phyloP scores from a whole-genome alignment of 2,797 vertebrate genomes.

The Delichon dasypus region DNA sequence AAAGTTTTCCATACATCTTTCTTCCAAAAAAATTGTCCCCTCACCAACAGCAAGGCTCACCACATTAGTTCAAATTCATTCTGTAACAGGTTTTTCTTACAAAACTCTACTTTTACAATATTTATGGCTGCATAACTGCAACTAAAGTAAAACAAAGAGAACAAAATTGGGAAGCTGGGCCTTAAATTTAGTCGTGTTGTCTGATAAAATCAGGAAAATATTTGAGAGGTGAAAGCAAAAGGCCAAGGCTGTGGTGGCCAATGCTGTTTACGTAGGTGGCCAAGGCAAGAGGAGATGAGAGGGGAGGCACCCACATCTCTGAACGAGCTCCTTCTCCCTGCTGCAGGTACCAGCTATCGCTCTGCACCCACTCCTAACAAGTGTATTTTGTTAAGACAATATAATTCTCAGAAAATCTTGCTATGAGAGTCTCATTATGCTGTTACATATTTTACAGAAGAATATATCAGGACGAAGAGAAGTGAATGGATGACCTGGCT shows the following conservation, averaged over 20 bases:
- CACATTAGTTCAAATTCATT: not conserved
- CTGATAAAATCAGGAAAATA: not conserved
- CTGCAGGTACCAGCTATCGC: not conserved
- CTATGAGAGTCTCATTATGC: not conserved
- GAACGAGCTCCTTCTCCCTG: not conserved
- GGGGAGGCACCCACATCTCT: not conserved
- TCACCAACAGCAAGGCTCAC: not conserved
- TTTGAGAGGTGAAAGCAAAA: not conserved
- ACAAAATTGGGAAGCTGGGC: not conserved
- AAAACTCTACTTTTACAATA: not conserved
- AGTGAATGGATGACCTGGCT: not conserved
- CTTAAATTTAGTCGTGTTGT: not conserved
- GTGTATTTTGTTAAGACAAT: not conserved
- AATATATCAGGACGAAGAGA: not conserved
- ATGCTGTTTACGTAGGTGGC: accelerated
- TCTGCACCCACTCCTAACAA: not conserved
- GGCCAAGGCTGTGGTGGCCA: not conserved
- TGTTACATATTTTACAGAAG: not conserved
- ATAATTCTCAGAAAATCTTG: not conserved
- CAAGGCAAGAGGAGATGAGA: not conserved
- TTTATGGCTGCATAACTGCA: not conserved
- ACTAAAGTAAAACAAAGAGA: not conserved
- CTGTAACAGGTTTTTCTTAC: not conserved
- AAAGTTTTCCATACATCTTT: not conserved
- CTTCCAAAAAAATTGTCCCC: not conserved